Evolutionary conservation across 2,113 vertebrate genomes (phyloP), one percentile per base, ranked within the genome.

Genomic region (Azemiops feae): DNA sequence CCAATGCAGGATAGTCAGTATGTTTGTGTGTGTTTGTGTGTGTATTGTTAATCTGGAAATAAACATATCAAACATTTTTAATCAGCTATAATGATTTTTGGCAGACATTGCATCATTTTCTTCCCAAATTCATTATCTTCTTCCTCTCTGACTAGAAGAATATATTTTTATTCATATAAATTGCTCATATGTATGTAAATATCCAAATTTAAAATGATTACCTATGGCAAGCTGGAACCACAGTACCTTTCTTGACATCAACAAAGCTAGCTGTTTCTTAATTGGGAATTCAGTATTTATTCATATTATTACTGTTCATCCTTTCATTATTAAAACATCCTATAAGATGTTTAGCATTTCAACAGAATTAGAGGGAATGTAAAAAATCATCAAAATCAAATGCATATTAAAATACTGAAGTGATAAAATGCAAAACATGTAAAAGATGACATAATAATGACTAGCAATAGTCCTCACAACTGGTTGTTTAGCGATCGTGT

Each of bases 281-380:
- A 86, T 91, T 45, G 74, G 69, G 23, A 91, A 55, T 85, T 91
- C 74, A 91, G 27, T 55, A 91, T 85, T 85, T 85, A 69, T 30
- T 57, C 90, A 91, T 43, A 90, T 91, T 23, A 23, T 53, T 91
- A 91, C 57, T 58, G 81, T 55, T 91, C 34, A 86, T 3, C 39
- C 81, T 58, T 91, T 87, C 53, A 47, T 58, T 91, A 57, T 91
- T 88, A 25, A 89, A 91, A 57, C 39, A 85, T 55, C 9, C 53
- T 57, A 22, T 39, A 45, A 45, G 39, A 86, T 27, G 12, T 58
- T 91, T 57, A 45, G 11, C 25, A 90, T 90, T 90, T 90, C 25
- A 58, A 53, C 53, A 85, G 4, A 55, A n/a, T 34, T 43, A 3
- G 81, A 47, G 2, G 5, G 25, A 81, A 9, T 23, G 2, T 60